Base-by-base conservation (phyloP, 2,113 vertebrate species). In the Python bivittatus region DNA sequence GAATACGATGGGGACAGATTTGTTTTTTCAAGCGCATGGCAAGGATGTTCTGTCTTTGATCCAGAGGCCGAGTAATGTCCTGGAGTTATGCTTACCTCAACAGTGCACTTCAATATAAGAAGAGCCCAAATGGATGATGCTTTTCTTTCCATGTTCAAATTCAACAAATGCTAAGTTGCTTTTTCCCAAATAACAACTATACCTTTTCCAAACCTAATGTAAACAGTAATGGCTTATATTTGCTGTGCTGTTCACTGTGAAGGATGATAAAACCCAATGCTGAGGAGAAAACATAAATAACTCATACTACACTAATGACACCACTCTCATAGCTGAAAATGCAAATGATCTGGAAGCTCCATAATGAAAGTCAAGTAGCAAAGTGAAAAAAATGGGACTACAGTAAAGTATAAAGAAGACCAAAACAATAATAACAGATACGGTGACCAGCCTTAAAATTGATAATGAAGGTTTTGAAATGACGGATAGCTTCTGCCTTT, bases 11-110 rank as follows among this genome's bases (percentile, higher is more conserved):
- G 29, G 54, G 44, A 60, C n/a, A 68, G 79, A 54, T 15, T 86
- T 86, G 44, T 52, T 64, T 89, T 89, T 89, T 23, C 87, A 89
- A 54, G 56, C 10, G 38, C 84, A 85, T 61, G 42, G 79, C 61
- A 92, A 84, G 12, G 33, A 84, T 29, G 1, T 0, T 29, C 53
- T 92, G 79, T 44, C 87, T 92, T 57, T 42, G 72, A 93, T 53
- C 33, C 60, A 92, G 0, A 1, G 64, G 38, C 12, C 42, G 25
- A 93, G 84, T 84, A 38, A 42, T 88, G 92, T 13, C 5, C 92
- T 93, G 91, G 85, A 93, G 85, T 91, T 33, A n/a, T 57, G 27
- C 58, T 92, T 86, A 90, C 93, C 91, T 60, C 87, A 93, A 94
- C 84, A 48, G 56, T 91, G 11, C 90, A 57, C 38, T 94, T 88